Base-by-base conservation (phyloP, 2,888 invertebrate species). In the Sabatieria punctata region DNA sequence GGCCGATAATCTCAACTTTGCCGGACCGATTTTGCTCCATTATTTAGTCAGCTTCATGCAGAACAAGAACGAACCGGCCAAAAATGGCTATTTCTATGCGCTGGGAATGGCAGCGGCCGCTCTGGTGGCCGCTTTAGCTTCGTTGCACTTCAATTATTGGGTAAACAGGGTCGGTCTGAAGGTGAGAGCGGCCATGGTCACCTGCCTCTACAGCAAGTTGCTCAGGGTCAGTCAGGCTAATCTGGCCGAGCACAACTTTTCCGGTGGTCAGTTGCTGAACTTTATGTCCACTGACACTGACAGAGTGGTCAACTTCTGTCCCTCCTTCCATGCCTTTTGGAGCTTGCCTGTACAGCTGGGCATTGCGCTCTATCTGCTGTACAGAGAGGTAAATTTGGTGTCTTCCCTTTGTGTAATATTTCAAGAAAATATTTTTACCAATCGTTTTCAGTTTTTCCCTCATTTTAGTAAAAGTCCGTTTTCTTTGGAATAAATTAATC, bases 241-340 rank as follows among this genome's bases (percentile, higher is more conserved):
- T 23, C 21, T 42, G 4, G 23, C 6, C 4, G 8, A 8, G 4
- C 4, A 19, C 13, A 3, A 43, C 6, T 68, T 66, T 50, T 61
- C 55, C 38, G 56, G 80, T 36, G 93, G 93, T 0, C 84, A 93
- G 71, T 80, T 95, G 48, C 77, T 91, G 1, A 95, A 95, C 69
- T 83, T 86, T 57, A 88, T 95, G 83, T 91, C 89, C 26, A 88
- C 88, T 0, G 95, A 97, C 65, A 82, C 84, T 0, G 89, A 93
- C 65, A 76, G 93, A 55, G 84, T 95, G 55, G 83, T 89, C 0
- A 91, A 91, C 68, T 84, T 91, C 22, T 89, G 88, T 68, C 80
- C 85, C 2, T 89, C 88, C 69, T 91, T 97, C 65, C 95, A 95
- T 70, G 79, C 85, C 4, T 74, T 91, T 55, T 95, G 95, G 93